Conservation (phyloP, 2,797 vertebrate genomes). For the Pempheris klunzingeri region DNA sequence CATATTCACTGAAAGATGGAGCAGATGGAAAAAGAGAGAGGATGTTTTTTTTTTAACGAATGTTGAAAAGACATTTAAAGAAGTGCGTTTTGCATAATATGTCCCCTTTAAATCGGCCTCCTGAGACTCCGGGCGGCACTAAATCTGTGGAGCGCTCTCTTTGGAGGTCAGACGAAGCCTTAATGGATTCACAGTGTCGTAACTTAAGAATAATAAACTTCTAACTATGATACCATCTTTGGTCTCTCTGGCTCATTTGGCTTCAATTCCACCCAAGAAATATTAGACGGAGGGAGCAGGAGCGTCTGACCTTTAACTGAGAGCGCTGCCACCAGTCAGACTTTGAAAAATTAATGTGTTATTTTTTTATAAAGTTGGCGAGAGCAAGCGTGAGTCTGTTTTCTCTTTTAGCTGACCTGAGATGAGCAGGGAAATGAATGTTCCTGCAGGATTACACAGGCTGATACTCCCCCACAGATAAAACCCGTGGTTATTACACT, state of each 20-base stretch:
- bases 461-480: not conserved
- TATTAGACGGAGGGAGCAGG: not conserved
- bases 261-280: not conserved
- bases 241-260: not conserved
- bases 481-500: not conserved
- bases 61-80: no score
- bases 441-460: not conserved
- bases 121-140: not conserved
- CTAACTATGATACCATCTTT: not conserved
- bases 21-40: no score
- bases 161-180: not conserved
- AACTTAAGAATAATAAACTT: not conserved
- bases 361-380: not conserved
- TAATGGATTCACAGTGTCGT: not conserved
- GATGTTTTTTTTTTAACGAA: no score
- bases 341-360: not conserved
- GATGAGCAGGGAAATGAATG: constrained; percentile 3
- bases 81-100: no score
- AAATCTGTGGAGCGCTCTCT: not conserved
- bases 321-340: not conserved
- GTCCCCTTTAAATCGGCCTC: no score
- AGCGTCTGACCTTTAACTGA: constrained; percentile 1
- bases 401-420: not conserved
- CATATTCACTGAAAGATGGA: no score
- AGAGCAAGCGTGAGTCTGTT: not conserved